phyloP scores from a whole-genome alignment of 1,140 invertebrate genomes.

The Drosophila varians region DNA sequence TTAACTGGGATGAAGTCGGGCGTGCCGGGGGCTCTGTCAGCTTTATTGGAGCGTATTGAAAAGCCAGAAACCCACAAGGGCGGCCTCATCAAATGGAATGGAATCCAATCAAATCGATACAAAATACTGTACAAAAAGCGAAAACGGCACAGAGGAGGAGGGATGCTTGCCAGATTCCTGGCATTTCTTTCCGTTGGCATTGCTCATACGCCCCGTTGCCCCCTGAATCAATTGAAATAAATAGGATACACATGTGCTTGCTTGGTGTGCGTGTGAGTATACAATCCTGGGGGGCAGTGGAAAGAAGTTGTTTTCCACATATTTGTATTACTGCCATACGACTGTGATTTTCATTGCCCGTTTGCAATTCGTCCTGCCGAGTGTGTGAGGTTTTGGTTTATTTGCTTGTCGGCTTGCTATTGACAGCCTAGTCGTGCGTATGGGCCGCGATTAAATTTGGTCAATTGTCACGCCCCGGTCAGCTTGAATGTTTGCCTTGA shows the following conservation, averaged over 20 bases:
- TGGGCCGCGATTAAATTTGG: constrained; percentile 50
- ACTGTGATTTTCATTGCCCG: constrained; percentile 52
- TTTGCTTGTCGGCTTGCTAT: constrained; percentile 49
- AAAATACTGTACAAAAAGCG: constrained; percentile 44
- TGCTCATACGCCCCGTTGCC: constrained; percentile 52
- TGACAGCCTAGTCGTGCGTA: constrained; percentile 33
- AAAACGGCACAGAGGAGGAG: not conserved
- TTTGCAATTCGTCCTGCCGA: constrained; percentile 3
- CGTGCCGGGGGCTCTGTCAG: constrained; percentile 10
- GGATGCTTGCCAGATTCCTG: constrained; percentile 16
- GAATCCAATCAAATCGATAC: constrained; percentile 81
- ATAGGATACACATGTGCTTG: constrained; percentile 42
- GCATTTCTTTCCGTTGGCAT: constrained; percentile 44
- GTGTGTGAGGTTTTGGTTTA: constrained; percentile 15
- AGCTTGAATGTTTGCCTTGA: constrained; percentile 23
- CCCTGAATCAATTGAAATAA: constrained; percentile 71
- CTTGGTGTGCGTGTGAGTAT: not conserved
- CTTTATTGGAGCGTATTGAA: constrained; percentile 71
- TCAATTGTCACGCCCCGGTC: constrained; percentile 67
- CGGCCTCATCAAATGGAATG: constrained; percentile 49
- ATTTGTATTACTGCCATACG: constrained; percentile 26
- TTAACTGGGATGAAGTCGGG: constrained; percentile 43
- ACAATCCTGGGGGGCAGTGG: not conserved
- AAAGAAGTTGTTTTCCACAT: constrained; percentile 40
- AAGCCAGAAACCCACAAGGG: constrained; percentile 60